phyloP scores from a whole-genome alignment of 2,113 vertebrate species.

The Pituophis catenifer region DNA sequence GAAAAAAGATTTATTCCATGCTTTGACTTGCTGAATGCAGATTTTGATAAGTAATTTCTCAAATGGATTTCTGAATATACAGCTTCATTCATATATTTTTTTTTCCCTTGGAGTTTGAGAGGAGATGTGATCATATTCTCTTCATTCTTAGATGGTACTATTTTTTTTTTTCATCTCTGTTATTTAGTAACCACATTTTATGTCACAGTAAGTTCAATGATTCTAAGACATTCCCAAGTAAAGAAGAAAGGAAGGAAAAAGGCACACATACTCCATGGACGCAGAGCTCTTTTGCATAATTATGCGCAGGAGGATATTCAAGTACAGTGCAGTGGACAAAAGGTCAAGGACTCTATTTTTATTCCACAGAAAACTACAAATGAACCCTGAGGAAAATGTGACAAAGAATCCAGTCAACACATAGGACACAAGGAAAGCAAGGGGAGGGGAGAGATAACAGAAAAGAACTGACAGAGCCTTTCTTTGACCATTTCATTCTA shows the following conservation, averaged over 20 bases:
- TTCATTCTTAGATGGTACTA: background rate
- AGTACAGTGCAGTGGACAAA: background rate
- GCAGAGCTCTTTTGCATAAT: background rate
- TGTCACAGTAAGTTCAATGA: constrained; percentile 29
- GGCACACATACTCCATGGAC: background rate
- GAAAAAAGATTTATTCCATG: background rate
- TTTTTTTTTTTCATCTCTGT: constrained; percentile 46
- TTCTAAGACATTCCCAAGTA: constrained; percentile 40
- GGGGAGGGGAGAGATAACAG: background rate
- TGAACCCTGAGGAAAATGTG: constrained; percentile 13
- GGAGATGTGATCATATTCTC: background rate
- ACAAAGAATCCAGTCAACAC: constrained; percentile 10
- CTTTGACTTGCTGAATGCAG: background rate
- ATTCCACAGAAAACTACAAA: constrained; percentile 30
- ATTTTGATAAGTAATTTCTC: background rate
- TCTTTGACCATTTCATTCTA: constrained; percentile 28
- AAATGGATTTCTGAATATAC: background rate
- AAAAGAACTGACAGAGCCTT: background rate
- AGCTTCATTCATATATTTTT: background rate
- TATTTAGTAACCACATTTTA: constrained; percentile 59
- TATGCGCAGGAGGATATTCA: fast-evolving
- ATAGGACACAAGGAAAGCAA: constrained; percentile 23
- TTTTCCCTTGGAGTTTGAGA: background rate
- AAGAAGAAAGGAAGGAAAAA: constrained; percentile 11
- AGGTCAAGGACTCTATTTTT: fast-evolving